Evolutionary conservation across 2,113 vertebrate genomes (phyloP), one percentile per base, ranked within the genome.

Genomic region (Muntiacus reevesi): DNA sequence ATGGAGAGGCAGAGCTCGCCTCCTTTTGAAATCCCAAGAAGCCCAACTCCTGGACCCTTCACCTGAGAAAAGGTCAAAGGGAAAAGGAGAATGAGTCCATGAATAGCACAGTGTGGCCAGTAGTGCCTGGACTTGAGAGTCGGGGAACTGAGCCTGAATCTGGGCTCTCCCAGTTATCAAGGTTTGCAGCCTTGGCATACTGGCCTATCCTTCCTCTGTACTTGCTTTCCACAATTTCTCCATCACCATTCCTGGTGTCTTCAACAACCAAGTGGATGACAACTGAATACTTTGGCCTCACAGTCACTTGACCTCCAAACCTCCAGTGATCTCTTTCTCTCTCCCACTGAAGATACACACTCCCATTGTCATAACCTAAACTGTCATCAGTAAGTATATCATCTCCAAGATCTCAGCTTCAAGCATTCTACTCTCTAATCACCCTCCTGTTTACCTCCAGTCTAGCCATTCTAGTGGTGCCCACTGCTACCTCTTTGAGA

Each of bases 11-110:
- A 99, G 33, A 99, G 94, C 7, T 99, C 98, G 1, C 99, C 99
- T 3, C 99, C 99, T 95, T 99, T 99, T 0, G 99, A 99, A 91
- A 99, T 98, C 7, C 99, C 99, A 92, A 99, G 97, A 87, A 99
- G 86, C 19, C 99, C 99, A 43, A 99, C 98, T 62, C 99, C 99
- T 0, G 98, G 98, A 83, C 99, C 98, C 97, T 98, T 98, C 79
- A 99, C 98, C 99, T 99, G 93, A 62, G 96, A 27, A 59, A 97
- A 36, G 87, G 27, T 98, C 33, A 97, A n/a, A 98, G 64, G 76
- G 86, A 81, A 91, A 30, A 67, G 25, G 16, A 92, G 54, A 82
- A 47, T 59, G 76, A 97, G n/a, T 52, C 19, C 28, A n/a, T n/a
- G 23, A 87, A 78, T 16, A 60, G 25, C 45, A 10, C 11, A 85